Percentiles rank a stretch among this genome's conserved stretches.
Conservation (phyloP, 2,888 invertebrate genomes). For the Protonemura montana region DNA sequence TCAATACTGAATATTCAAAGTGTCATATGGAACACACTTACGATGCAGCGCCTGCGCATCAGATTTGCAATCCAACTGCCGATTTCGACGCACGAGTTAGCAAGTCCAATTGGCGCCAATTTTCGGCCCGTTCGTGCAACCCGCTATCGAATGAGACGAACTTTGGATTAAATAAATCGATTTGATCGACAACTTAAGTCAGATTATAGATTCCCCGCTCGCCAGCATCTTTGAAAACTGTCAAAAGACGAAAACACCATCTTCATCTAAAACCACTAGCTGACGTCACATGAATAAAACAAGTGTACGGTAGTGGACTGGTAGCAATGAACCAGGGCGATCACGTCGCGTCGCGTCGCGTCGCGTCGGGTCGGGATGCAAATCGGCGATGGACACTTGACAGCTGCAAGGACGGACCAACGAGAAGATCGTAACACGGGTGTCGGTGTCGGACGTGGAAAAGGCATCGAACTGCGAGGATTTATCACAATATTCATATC, state of each 20-base stretch:
- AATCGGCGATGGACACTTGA: background rate
- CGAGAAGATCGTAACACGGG: background rate
- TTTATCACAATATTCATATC: slow-evolving; percentile 16
- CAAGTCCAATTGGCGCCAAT: background rate
- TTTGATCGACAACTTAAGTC: background rate
- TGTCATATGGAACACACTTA: background rate
- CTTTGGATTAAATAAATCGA: background rate
- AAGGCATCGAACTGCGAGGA: slow-evolving; percentile 20
- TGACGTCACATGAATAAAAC: slow-evolving; percentile 8
- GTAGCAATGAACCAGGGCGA: slow-evolving; percentile 14
- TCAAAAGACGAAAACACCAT: background rate
- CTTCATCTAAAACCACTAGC: background rate
- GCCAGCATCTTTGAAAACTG: slow-evolving; percentile 5
- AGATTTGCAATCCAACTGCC: background rate
- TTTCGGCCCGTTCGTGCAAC: background rate
- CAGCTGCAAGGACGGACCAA: background rate
- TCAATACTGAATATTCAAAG: background rate
- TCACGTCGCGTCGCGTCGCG: too few species aligned
- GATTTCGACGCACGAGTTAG: background rate
- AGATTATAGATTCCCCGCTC: slow-evolving; percentile 12
- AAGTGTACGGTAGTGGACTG: background rate
- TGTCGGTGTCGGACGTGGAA: background rate
- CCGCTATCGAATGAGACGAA: background rate
- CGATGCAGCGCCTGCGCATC: background rate
- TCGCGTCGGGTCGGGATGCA: background rate